Base-by-base conservation (phyloP, 2,797 vertebrate genomes). In the Petrocephalus sullivani region DNA sequence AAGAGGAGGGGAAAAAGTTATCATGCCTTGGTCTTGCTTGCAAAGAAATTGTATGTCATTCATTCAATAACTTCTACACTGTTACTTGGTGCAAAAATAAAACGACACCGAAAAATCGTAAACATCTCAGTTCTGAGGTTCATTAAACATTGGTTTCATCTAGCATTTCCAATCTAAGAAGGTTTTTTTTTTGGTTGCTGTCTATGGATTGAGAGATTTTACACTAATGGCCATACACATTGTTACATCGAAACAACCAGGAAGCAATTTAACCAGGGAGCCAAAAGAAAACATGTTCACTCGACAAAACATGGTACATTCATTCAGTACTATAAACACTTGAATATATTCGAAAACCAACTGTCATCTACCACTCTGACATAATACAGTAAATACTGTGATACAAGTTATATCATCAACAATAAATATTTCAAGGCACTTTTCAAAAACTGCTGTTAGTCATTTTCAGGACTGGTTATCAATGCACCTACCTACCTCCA, bases 311-410 rank as follows among this genome's bases (percentile, higher is more conserved):
- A 87, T 85, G 93, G 93, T 90, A 93, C 6, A 53, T 92, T 95
- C 89, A 88, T 90, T 93, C 88, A 78, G 75, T 94, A 92, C 92
- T 92, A 94, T 71, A 90, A 93, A 93, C 88, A 93, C 4, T 14
- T 88, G 12, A 92, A 93, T 92, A 91, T 91, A 91, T 90, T 58
- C 91, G 91, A 92, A 89, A 71, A 89, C 88, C 58, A 86, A 78
- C 82, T 89, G 78, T 88, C 1, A n/a, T 88, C 86, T 90, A 89
- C 88, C 89, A 88, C 88, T 89, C 85, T 90, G 88, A 91, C 92
- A 91, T 93, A 96, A 94, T 23, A 87, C 85, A 41, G 57, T 94
- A 95, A 95, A 95, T 93, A 54, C 89, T 89, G 87, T 90, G 93
- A 90, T 92, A 93, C 91, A 93, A 85, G 86, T 88, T 89, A 91